Evolutionary conservation across 2,888 invertebrate species (phyloP).

Genomic region (Ennomos quercinarius): DNA sequence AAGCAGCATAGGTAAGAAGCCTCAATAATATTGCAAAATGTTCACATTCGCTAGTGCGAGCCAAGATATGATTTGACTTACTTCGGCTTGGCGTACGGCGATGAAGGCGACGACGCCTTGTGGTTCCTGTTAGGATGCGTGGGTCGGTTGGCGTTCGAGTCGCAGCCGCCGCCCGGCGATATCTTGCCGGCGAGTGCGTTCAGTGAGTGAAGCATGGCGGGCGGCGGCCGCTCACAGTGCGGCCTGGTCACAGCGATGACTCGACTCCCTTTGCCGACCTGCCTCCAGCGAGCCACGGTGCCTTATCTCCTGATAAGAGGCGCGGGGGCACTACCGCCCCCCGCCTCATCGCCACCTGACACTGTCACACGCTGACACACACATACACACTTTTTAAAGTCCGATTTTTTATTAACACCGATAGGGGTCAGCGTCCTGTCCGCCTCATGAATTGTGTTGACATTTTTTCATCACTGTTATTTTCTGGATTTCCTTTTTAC

Average conservation of each 20-base stretch:
- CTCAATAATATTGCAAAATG: no score
- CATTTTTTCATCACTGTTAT: conserved; percentile 64
- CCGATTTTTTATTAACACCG: conserved; percentile 53
- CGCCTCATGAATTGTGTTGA: conserved; percentile 65
- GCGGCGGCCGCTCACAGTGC: conserved; percentile 86
- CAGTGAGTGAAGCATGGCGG: conserved; percentile 94
- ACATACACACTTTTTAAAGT: conserved; percentile 56
- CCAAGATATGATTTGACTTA: conserved; percentile 57
- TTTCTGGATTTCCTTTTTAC: conserved; percentile 44
- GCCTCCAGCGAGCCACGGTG: conserved; percentile 71
- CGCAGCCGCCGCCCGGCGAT: conserved; percentile 91
- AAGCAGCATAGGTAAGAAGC: no score
- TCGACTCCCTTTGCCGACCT: conserved; percentile 71
- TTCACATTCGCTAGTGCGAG: no score
- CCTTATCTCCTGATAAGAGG: conserved; percentile 84
- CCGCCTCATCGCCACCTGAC: conserved; percentile 83
- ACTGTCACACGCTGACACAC: conserved; percentile 67
- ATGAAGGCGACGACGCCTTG: conserved; percentile 73
- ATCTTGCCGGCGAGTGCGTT: conserved; percentile 96
- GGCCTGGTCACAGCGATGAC: conserved; percentile 81
- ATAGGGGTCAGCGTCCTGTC: conserved; percentile 80
- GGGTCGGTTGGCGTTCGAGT: conserved; percentile 89
- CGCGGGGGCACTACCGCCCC: conserved; percentile 81
- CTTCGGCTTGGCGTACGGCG: conserved; percentile 83
- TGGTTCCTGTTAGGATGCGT: conserved; percentile 82